Evolutionary conservation across 2,797 vertebrate genomes (phyloP).

Genomic region (Mergus octosetaceus): DNA sequence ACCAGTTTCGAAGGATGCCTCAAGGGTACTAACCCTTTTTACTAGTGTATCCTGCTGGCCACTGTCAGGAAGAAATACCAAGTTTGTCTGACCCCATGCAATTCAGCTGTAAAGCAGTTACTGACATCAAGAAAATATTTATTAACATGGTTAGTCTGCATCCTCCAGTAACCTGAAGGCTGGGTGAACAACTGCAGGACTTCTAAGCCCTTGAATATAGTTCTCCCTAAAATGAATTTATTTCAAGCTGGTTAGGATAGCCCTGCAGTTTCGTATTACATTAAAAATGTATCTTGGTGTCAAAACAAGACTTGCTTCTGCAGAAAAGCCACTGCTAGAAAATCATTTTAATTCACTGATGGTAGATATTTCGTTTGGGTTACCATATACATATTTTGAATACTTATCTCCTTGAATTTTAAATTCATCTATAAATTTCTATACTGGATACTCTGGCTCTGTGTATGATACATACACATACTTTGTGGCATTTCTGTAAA

Average conservation of each 20-base stretch:
- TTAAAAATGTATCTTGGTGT: background rate
- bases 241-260: background rate
- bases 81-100: background rate
- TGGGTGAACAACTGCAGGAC: background rate
- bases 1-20: background rate
- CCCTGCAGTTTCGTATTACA: background rate
- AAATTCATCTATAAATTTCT: background rate
- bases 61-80: accelerated
- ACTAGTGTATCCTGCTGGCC: background rate
- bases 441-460: background rate
- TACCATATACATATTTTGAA: background rate
- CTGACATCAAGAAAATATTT: background rate
- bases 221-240: background rate
- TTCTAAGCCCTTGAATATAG: background rate
- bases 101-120: background rate
- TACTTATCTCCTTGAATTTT: background rate
- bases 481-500: background rate
- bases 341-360: background rate
- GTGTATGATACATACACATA: background rate
- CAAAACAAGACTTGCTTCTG: background rate
- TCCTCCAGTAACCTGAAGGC: accelerated
- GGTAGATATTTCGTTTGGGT: background rate
- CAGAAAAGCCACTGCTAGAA: background rate
- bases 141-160: background rate
- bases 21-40: background rate